Evolutionary conservation across 2,888 invertebrate species (phyloP).

Genomic region (Bhutanitis thaidina): DNA sequence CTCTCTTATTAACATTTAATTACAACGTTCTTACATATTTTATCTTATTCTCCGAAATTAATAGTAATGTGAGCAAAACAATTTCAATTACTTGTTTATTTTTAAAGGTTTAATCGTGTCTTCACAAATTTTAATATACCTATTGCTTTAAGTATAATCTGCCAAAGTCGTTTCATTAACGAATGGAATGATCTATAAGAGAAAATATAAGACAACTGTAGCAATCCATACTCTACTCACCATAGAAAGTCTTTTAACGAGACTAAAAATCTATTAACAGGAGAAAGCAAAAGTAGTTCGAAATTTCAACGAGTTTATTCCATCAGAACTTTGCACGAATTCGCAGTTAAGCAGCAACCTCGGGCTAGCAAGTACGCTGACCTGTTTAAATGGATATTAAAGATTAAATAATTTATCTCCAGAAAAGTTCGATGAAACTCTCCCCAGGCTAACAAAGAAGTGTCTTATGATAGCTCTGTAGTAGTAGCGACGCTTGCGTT

Average conservation of each 20-base stretch:
- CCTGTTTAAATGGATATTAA: slow-evolving; percentile 63
- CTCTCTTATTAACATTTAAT: too few relatives aligned
- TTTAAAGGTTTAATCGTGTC: too few relatives aligned
- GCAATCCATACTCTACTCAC: too few relatives aligned
- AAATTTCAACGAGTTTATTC: slow-evolving; percentile 42
- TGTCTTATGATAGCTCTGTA: slow-evolving; percentile 38
- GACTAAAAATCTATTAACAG: background rate
- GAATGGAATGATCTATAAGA: too few relatives aligned
- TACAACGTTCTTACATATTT: too few relatives aligned
- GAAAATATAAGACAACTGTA: too few relatives aligned
- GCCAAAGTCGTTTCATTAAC: too few relatives aligned
- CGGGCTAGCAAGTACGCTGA: slow-evolving; percentile 43
- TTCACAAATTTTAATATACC: too few relatives aligned
- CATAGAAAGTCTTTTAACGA: background rate
- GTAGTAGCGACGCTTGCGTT: slow-evolving; percentile 13
- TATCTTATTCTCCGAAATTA: too few relatives aligned
- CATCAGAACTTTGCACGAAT: slow-evolving; percentile 46
- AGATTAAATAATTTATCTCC: slow-evolving; percentile 70
- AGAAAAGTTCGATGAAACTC: slow-evolving; percentile 57
- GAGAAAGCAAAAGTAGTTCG: background rate
- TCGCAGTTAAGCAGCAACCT: slow-evolving; percentile 51
- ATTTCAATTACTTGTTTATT: too few relatives aligned
- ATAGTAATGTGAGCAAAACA: too few relatives aligned
- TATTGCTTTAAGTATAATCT: too few relatives aligned
- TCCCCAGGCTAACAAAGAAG: slow-evolving; percentile 54